Conservation (phyloP, 2,888 invertebrate species). For the Hemithea aestivaria region DNA sequence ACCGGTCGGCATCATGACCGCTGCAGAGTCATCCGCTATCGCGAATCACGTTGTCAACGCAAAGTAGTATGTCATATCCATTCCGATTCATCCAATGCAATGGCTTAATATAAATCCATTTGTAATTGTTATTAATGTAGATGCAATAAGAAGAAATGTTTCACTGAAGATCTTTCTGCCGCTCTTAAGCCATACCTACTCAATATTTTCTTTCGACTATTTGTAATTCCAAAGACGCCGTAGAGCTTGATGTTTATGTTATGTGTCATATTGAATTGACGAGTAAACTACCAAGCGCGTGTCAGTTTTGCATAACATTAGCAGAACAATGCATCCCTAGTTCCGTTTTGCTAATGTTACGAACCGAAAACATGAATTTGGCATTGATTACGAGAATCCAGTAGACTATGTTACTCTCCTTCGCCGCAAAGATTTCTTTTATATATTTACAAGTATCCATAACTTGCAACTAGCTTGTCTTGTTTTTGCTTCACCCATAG, state of each 20-base stretch:
- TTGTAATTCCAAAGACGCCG: constrained; percentile 37
- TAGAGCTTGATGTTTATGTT: constrained; percentile 38
- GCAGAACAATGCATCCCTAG: constrained; percentile 40
- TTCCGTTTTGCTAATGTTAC: constrained; percentile 37
- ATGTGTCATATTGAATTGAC: constrained; percentile 49
- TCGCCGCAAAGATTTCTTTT: constrained; percentile 16
- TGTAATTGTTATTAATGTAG: constrained; percentile 7
- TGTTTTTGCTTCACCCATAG: constrained; percentile 28
- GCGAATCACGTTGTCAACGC: constrained; percentile 53
- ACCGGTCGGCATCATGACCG: constrained; percentile 68
- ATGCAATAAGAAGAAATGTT: background rate
- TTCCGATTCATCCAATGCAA: constrained; percentile 21
- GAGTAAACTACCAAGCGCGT: constrained; percentile 47
- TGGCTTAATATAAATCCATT: constrained; percentile 12
- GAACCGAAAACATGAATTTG: constrained; percentile 33
- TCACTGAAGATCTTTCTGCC: constrained; percentile 2
- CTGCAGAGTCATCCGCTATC: constrained; percentile 57
- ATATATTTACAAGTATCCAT: constrained; percentile 26
- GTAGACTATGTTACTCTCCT: constrained; percentile 11
- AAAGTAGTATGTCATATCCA: constrained; percentile 35
- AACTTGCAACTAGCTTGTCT: constrained; percentile 17
- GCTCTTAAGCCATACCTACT: too few relatives aligned
- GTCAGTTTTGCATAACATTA: constrained; percentile 58
- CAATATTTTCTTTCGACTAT: constrained; percentile 28
- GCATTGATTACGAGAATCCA: constrained; percentile 17